Conservation (phyloP, 1,140 invertebrate genomes). For the Chionoecetes opilio region DNA sequence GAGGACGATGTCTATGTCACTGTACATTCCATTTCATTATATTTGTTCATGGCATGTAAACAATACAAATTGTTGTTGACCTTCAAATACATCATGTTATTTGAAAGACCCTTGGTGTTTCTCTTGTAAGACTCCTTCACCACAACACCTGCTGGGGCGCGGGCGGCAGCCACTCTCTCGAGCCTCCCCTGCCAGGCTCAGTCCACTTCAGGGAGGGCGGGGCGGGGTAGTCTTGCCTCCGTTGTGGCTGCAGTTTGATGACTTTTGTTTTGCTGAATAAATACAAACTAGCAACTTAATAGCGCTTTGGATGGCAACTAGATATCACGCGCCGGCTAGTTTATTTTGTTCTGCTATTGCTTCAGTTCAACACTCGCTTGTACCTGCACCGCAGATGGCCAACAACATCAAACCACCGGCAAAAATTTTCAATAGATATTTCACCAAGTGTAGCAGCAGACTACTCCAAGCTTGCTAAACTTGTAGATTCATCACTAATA, state of each 20-base stretch:
- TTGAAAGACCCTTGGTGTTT: conserved; percentile 80
- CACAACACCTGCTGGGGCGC: conserved; percentile 20
- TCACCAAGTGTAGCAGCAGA: conserved; percentile 40
- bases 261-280: conserved; percentile 48
- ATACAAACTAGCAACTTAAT: conserved; percentile 19
- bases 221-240: not conserved
- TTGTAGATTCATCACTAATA: not conserved
- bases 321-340: conserved; percentile 49
- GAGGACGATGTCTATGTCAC: conserved; percentile 80
- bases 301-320: conserved; percentile 47
- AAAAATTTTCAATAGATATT: not conserved
- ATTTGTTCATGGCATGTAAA: conserved; percentile 81
- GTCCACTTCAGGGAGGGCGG: conserved; percentile 9
- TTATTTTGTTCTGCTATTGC: conserved; percentile 38
- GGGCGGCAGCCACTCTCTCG: conserved; percentile 38
- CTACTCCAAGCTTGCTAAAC: conserved; percentile 9
- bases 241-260: conserved; percentile 36
- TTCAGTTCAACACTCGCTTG: conserved; percentile 45
- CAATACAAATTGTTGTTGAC: conserved; percentile 81
- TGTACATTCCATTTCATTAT: conserved; percentile 81
- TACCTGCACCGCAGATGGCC: conserved; percentile 39
- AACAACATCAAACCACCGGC: conserved; percentile 34
- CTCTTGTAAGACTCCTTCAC: conserved; percentile 78
- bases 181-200: conserved; percentile 19
- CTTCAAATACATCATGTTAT: conserved; percentile 81